Evolutionary conservation across 2,113 vertebrate genomes (phyloP), one percentile per base, ranked within the genome.

Genomic region (Craseonycteris thonglongyai): DNA sequence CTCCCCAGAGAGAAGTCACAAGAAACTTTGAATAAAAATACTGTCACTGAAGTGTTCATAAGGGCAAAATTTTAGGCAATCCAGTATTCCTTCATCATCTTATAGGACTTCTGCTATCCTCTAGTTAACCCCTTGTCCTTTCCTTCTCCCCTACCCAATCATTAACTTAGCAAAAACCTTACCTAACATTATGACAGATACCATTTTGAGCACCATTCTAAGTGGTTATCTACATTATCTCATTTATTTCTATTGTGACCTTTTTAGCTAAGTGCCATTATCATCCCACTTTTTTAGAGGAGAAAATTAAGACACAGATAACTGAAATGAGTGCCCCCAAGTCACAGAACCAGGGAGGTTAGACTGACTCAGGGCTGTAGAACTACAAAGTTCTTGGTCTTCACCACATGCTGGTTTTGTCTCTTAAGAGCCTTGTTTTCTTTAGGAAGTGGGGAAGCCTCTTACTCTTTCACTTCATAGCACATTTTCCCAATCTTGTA

Each of bases 11-110:
- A 90, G 56, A 93, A 65, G 24, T 90, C 56, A 49, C 24, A 96
- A 90, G 75, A 94, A 85, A 69, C 30, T 59, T 69, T 38, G 40
- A 78, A 69, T 84, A 87, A 66, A n/a, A 94, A 84, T 72, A 58
- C 15, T 45, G 6, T 71, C 11, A 49, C 42, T 88, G 79, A 88
- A 85, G 71, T 22, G 33, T 75, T 88, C 28, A 80, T 33, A 82
- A 94, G 54, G 21, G 71, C 45, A 83, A 45, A 88, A 80, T 89
- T n/a, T 85, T 87, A 74, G 56, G 49, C 35, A 87, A 94, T 33
- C 49, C 24, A 56, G 30, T 40, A 61, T 56, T 80, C 26, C 24
- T 72, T 58, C 51, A 26, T 13, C 51, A 14, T 58, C 7, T 90
- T 85, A 45, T 51, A 49, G 18, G 76, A 96, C 65, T 72, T 74